Base-by-base conservation (phyloP, 2,888 invertebrate genomes). In the Galerucella calmariensis region DNA sequence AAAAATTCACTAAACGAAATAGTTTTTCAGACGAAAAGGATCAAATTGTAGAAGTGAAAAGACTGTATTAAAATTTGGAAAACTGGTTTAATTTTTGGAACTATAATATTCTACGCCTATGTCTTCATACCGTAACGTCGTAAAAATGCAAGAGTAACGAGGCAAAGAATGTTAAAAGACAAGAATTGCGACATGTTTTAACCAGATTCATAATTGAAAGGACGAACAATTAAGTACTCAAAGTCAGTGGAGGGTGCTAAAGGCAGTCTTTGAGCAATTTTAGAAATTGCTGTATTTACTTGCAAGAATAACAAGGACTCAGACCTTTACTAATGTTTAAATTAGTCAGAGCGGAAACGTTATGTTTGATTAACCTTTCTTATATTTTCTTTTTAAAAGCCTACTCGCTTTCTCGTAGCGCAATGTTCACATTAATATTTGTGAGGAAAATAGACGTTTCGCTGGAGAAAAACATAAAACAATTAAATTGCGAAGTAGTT, bases 121-220 rank as follows among this genome's bases (percentile, higher is more conserved):
- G 20, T 56, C 9, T 56, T 56, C 16, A 56, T 56, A 20, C 8
- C 3, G 51, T n/a, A 14, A 51, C 51, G 51, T 51, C 14, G 51
- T 51, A 44, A 46, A 65, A 65, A 65, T 65, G 10, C 44, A 16
- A 65, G 16, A 65, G 65, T 51, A 51, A 66, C 66, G 27, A 66
- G 66, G 66, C 66, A 66, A 48, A 24, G 48, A 66, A 66, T 51
- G 44, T 66, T 66, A 66, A 66, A 66, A 51, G 66, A 48, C 44
- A 51, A 51, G 46, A 14, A 27, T 14, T 14, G 51, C 48, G 24
- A 66, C 51, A 46, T 27, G 46, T 66, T 66, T 66, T 20, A 66
- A 14, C 66, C 35, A 66, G 48, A 66, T 66, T 51, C 66, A 66
- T 51, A 51, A 66, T 66, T 66, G 66, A 66, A 66, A 16, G 24